Conservation (phyloP, 2,888 invertebrate genomes). For the Crematogaster levior region DNA sequence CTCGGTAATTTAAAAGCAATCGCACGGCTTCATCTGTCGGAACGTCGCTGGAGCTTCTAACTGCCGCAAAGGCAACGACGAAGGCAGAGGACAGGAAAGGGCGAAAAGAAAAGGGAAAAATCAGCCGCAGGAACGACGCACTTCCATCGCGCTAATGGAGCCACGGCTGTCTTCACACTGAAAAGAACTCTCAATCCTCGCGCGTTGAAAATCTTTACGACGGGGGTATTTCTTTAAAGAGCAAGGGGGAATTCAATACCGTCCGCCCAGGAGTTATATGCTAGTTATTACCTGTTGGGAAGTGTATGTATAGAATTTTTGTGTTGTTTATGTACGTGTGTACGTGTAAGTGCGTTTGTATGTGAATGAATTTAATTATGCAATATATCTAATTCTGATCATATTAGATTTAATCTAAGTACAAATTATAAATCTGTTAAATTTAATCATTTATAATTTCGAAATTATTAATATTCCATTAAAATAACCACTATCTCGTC, state of each 20-base stretch:
- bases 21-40: constrained; percentile 76
- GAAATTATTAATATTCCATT: background rate
- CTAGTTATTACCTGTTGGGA: background rate
- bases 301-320: background rate
- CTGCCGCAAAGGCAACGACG: constrained; percentile 24
- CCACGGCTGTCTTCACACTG: constrained; percentile 41
- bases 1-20: constrained; percentile 79
- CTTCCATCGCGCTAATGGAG: constrained; percentile 50
- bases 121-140: constrained; percentile 43
- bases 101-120: constrained; percentile 45
- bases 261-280: background rate
- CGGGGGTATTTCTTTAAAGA: constrained; percentile 2
- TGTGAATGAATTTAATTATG: background rate
- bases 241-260: constrained; percentile 13
- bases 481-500: background rate
- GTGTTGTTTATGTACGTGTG: background rate
- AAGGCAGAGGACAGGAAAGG: constrained; percentile 11
- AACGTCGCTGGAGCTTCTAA: constrained; percentile 34
- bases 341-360: background rate
- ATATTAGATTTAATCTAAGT: background rate
- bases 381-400: background rate
- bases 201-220: constrained; percentile 27
- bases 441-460: constrained; percentile 18
- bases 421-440: constrained; percentile 18
- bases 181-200: constrained; percentile 46